A percentile compares a stretch with the other conserved stretches of the same genome.
Evolutionary conservation across 2,113 vertebrate species (phyloP).

Genomic region (Ceyx cyanopectus): DNA sequence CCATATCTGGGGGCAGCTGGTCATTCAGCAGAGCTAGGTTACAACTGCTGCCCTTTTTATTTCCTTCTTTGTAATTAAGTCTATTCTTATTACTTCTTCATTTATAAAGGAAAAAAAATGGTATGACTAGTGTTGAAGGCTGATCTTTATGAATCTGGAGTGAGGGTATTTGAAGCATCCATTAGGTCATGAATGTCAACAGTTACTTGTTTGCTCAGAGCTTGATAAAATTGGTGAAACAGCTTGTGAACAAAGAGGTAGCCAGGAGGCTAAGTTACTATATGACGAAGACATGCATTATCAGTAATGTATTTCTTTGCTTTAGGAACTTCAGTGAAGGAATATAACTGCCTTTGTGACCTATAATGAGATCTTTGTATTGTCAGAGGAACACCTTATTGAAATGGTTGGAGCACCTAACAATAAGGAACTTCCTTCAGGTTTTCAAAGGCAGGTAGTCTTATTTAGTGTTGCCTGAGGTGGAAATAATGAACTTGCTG

Average conservation of each 20-base stretch:
- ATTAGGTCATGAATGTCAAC: background rate
- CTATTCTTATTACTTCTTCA: background rate
- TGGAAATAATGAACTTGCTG: slow-evolving; percentile 30
- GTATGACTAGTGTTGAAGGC: background rate
- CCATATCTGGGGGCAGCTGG: background rate
- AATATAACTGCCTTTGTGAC: background rate
- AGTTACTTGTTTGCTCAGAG: background rate
- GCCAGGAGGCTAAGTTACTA: background rate
- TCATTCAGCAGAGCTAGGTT: background rate
- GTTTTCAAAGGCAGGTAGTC: background rate
- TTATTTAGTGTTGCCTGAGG: background rate
- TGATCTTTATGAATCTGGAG: background rate
- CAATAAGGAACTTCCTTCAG: background rate
- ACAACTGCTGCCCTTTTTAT: background rate
- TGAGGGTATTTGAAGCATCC: background rate
- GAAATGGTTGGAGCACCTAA: background rate
- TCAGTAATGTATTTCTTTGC: background rate
- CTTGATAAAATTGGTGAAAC: background rate
- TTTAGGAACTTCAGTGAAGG: background rate
- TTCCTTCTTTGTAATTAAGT: background rate
- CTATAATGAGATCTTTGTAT: background rate
- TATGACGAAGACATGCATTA: background rate
- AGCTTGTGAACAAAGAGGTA: background rate
- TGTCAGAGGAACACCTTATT: background rate
- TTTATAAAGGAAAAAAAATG: background rate